These are phyloP conservation scores for Diuraphis noxia DNA, from an alignment of 1,140 invertebrate species.

Conservation along the genomic window DNA sequence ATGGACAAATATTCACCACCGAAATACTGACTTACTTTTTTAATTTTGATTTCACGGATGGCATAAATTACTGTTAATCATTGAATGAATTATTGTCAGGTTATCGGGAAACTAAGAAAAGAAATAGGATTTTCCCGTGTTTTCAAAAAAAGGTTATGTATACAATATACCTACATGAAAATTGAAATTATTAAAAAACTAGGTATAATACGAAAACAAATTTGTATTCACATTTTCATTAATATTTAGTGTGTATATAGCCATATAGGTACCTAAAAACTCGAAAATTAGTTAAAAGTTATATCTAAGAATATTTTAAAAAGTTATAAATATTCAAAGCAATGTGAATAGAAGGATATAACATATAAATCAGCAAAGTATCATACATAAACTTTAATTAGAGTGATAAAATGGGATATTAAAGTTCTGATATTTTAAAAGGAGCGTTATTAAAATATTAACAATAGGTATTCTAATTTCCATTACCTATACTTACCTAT, in stretches of 20 bases:
- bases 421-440: background rate
- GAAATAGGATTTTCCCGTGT: background rate
- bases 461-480: too few relatives aligned
- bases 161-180: background rate
- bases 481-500: background rate
- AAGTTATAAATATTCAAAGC: slow-evolving; percentile 1
- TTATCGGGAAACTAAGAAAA: background rate
- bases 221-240: background rate
- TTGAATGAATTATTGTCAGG: background rate
- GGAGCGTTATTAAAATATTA: background rate
- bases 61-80: background rate
- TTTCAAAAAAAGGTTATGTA: background rate
- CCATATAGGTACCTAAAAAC: background rate
- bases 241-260: background rate
- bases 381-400: background rate
- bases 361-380: background rate
- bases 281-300: background rate
- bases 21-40: too few relatives aligned
- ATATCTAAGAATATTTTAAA: background rate
- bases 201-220: background rate
- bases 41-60: background rate
- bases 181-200: background rate
- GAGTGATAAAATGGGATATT: background rate
- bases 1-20: too few relatives aligned
- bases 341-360: background rate